Percentiles rank a stretch among this genome's conserved stretches.
Conservation (phyloP, 1,140 invertebrate genomes). For the Plutomurus gul region DNA sequence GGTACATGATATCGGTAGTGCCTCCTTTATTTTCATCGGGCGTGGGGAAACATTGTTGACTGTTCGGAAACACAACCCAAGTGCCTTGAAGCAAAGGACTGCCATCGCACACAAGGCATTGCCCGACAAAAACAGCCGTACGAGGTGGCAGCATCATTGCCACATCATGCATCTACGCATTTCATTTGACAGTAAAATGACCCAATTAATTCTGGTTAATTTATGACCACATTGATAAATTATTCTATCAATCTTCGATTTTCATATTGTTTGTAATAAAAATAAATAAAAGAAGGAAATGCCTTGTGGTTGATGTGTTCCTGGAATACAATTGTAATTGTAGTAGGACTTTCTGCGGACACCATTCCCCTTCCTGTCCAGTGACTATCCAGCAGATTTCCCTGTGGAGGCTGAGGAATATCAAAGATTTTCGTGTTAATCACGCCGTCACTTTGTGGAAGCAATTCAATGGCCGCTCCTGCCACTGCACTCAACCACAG, state of each 20-base stretch:
- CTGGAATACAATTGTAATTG: conserved; percentile 35
- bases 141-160: background rate
- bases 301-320: conserved; percentile 11
- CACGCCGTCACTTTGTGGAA: background rate
- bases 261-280: too few species aligned
- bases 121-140: conserved; percentile 36
- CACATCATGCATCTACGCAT: too few species aligned
- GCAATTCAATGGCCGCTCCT: conserved; percentile 27
- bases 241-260: too few species aligned
- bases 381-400: background rate
- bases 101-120: conserved; percentile 30
- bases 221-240: too few species aligned
- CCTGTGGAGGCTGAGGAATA: background rate
- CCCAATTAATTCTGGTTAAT: too few species aligned
- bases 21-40: background rate
- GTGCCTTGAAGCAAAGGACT: conserved; percentile 26
- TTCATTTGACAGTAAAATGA: too few species aligned
- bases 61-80: conserved; percentile 14
- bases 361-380: conserved; percentile 38
- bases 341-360: conserved; percentile 30
- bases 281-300: too few species aligned
- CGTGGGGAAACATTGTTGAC: conserved; percentile 3
- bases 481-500: conserved; percentile 35
- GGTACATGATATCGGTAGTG: background rate
- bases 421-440: conserved; percentile 37